Evolutionary conservation across 2,113 vertebrate species (phyloP), one percentile per base, ranked within the genome.

Genomic region (Phylloscopus trochilus): DNA sequence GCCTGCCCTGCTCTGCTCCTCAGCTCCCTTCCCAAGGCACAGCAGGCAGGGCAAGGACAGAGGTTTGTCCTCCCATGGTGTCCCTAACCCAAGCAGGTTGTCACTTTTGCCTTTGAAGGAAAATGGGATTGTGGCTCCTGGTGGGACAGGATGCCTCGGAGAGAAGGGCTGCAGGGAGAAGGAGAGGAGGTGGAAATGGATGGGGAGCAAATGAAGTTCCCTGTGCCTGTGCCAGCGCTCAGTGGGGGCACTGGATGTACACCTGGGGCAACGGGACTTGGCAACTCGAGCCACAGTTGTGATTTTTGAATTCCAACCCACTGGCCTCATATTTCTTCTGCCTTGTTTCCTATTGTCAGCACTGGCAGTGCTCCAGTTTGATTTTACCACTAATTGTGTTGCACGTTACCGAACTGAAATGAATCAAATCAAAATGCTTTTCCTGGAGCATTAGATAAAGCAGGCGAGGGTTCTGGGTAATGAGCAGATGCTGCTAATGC

Each of bases 401-500:
- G 97, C 97, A 96, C 96, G 98, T 97, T 98, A 97, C 97, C 94
- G 41, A 97, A 97, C 98, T 88, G 91, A 98, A 98, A 98, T 98
- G 98, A 98, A 98, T 98, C 98, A 98, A 98, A 98, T 98, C 97
- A 98, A 96, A 98, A 98, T 98, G 98, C 98, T 98, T 98, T 98
- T 98, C 98, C 98, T 98, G 98, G 97, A 98, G 98, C 98, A 98
- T 97, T 98, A 98, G 98, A 97, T 97, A 98, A 97, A 98, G 98
- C 97, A 94, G 96, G 97, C 95, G 89, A 98, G 97, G 97, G 98
- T 97, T 98, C 97, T 98, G 98, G 98, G 98, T 98, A 98, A 98
- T 98, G 98, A 98, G 97, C 98, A 98, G 98, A 98, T 98, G 98
- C 98, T 98, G 98, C 98, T 98, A 98, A 98, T 98, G 98, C 98